Percentiles rank a stretch among this genome's conserved stretches.
Conservation (phyloP, 2,797 vertebrate species). For the Alcedo quadribrachys region DNA sequence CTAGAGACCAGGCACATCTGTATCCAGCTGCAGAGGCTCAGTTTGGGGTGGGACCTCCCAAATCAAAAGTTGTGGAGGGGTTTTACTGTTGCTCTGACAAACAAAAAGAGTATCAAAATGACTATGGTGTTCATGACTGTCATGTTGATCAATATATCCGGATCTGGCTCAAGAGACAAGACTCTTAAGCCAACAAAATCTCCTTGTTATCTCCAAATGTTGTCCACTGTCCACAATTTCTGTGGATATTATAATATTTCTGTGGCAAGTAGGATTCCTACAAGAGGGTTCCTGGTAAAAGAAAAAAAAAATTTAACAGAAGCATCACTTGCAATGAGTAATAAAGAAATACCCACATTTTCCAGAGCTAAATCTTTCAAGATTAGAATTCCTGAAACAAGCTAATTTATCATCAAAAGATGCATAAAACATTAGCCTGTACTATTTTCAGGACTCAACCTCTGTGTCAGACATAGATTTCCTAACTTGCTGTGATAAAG, state of each 20-base stretch:
- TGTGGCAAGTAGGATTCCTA: not conserved
- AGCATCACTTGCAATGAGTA: not conserved
- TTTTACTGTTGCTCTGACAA: not conserved
- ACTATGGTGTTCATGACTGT: too few relatives aligned
- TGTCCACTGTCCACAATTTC: not conserved
- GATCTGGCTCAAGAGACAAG: not conserved
- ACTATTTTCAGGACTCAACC: conserved; percentile 9
- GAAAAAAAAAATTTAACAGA: not conserved
- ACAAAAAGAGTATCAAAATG: not conserved
- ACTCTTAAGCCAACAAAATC: not conserved
- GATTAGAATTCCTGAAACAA: conserved; percentile 26
- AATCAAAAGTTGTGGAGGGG: not conserved
- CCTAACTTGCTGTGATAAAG: conserved; percentile 38
- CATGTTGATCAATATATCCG: not conserved
- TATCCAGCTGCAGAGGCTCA: not conserved
- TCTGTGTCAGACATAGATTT: conserved; percentile 21
- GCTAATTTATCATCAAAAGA: conserved; percentile 32
- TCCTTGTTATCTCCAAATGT: not conserved
- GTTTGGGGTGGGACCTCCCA: not conserved
- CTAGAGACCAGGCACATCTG: not conserved
- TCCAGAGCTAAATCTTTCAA: not conserved
- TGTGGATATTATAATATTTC: not conserved
- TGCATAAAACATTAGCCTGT: conserved; percentile 41
- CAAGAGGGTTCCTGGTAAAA: not conserved
- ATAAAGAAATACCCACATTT: not conserved